phyloP scores from a whole-genome alignment of 2,113 vertebrate species.

The Thunnus thynnus region DNA sequence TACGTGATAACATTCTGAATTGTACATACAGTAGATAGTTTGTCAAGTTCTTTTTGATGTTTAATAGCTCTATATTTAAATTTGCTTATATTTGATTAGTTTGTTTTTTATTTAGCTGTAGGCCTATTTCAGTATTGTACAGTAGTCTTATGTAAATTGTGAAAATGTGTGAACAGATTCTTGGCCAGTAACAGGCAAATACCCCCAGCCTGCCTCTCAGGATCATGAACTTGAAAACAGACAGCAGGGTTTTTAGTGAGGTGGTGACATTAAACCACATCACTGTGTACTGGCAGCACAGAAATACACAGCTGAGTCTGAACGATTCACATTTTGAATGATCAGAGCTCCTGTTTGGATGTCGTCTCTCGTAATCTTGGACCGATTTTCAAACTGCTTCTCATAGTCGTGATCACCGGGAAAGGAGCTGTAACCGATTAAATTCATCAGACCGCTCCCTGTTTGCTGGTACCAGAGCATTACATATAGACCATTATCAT shows the following conservation, averaged over 20 bases:
- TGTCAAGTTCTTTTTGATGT: no score
- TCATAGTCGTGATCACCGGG: background rate
- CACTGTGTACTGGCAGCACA: conserved; percentile 79
- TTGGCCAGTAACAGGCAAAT: no score
- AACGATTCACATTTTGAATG: conserved; percentile 1
- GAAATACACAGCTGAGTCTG: conserved; percentile 79
- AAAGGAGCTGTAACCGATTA: conserved; percentile 60
- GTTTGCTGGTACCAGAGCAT: conserved; percentile 77
- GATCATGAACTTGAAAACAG: no score
- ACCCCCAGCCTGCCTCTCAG: no score
- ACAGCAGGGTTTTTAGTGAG: conserved; percentile 54
- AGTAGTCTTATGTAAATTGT: no score
- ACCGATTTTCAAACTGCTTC: conserved; percentile 19
- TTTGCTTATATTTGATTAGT: no score
- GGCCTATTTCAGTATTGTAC: no score
- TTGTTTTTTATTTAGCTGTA: no score
- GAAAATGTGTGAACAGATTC: no score
- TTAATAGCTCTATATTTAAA: no score
- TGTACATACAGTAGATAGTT: no score
- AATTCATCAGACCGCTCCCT: conserved; percentile 22
- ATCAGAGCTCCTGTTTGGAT: conserved; percentile 49
- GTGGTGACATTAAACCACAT: conserved; percentile 42
- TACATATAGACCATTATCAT: accelerated
- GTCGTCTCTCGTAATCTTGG: conserved; percentile 38
- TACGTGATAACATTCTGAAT: no score